phyloP scores from a whole-genome alignment of 1,140 invertebrate species.

The Zaprionus inermis region DNA sequence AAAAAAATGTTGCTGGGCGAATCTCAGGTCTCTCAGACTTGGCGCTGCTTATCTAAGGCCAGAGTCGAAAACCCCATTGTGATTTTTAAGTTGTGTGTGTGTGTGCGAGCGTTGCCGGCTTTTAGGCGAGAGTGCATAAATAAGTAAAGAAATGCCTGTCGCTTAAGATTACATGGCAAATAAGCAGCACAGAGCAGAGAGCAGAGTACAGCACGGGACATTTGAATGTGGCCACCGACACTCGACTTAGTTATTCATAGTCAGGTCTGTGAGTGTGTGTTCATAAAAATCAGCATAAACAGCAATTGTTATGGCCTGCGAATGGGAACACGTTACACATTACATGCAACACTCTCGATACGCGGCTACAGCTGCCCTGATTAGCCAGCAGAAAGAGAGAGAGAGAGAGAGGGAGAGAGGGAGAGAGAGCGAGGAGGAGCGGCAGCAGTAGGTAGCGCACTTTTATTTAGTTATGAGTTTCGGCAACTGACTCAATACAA shows the following conservation, averaged over 20 bases:
- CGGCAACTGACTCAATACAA: slow-evolving; percentile 30
- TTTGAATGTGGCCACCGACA: slow-evolving; percentile 69
- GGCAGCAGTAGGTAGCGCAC: slow-evolving; percentile 7
- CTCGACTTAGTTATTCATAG: slow-evolving; percentile 80
- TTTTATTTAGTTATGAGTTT: slow-evolving; percentile 65
- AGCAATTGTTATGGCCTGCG: slow-evolving; percentile 79
- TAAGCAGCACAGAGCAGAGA: slow-evolving; percentile 42
- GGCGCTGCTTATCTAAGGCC: slow-evolving; percentile 71
- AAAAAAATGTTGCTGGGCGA: slow-evolving; percentile 10
- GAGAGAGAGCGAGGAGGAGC: slow-evolving; percentile 30
- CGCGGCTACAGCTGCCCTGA: not conserved
- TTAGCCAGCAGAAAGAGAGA: slow-evolving; percentile 36
- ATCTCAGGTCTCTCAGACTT: slow-evolving; percentile 38
- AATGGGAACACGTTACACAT: slow-evolving; percentile 54
- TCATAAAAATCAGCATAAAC: slow-evolving; percentile 82
- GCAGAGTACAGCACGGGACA: slow-evolving; percentile 53
- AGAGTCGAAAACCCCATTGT: slow-evolving; percentile 78
- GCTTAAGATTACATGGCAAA: slow-evolving; percentile 82
- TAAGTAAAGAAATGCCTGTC: slow-evolving; percentile 82
- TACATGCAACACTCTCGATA: slow-evolving; percentile 15
- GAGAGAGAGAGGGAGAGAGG: slow-evolving; percentile 46
- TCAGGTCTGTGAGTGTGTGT: slow-evolving; percentile 61
- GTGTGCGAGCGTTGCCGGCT: slow-evolving; percentile 34
- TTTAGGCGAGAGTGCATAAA: slow-evolving; percentile 72
- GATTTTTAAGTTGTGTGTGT: slow-evolving; percentile 75